These are phyloP conservation scores for Bergia puertoricense DNA, from an alignment of 92 coral and sea anemone genomes.

Conservation along the genomic window DNA sequence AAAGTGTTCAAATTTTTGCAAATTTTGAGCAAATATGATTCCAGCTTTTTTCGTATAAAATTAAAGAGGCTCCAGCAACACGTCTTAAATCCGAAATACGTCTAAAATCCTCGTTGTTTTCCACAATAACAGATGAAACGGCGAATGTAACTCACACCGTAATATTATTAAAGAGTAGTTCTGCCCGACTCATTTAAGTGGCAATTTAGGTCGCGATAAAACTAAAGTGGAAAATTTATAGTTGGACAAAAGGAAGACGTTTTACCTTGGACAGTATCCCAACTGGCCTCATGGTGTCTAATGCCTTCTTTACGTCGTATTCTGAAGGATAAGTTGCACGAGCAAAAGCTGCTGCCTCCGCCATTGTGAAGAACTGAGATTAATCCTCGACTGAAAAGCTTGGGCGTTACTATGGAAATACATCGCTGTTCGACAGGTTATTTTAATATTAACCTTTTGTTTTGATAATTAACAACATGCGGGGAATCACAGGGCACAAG, in stretches of 20 bases:
- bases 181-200: background rate
- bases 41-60: background rate
- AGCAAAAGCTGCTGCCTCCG: slow-evolving; percentile 34
- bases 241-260: background rate
- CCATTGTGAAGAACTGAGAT: slow-evolving; percentile 17
- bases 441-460: slow-evolving; percentile 13
- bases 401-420: slow-evolving; percentile 41
- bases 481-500: background rate
- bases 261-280: slow-evolving; percentile 92
- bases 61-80: background rate
- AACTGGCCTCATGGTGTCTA: slow-evolving; percentile 79
- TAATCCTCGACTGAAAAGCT: slow-evolving; percentile 4
- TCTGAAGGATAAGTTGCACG: slow-evolving; percentile 74
- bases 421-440: background rate
- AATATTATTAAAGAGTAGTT: background rate
- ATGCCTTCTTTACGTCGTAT: slow-evolving; percentile 74
- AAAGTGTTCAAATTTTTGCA: background rate
- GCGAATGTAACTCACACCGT: background rate
- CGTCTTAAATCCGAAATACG: background rate
- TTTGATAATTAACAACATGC: background rate
- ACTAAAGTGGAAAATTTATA: background rate
- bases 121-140: background rate
- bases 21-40: background rate
- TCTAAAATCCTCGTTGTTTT: background rate
- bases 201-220: slow-evolving; percentile 21